phyloP scores from a whole-genome alignment of 2,797 vertebrate genomes.

The Peromyscus eremicus region DNA sequence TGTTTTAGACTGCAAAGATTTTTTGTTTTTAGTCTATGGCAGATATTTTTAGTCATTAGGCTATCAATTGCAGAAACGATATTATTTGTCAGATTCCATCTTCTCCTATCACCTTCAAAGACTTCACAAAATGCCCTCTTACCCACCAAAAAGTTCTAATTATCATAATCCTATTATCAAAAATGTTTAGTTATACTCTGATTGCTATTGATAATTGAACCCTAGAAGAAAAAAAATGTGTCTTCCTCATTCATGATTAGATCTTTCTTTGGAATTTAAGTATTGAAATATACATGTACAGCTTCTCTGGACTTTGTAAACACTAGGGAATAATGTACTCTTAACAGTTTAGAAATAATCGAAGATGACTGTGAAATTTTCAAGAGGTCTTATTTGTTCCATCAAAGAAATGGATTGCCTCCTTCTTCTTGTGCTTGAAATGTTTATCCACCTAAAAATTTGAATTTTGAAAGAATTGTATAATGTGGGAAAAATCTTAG shows the following conservation, averaged over 20 bases:
- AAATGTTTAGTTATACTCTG: constrained; percentile 11
- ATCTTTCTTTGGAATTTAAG: constrained; percentile 44
- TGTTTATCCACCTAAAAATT: background rate
- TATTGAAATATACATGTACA: background rate
- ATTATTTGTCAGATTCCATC: background rate
- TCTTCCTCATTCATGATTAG: constrained; percentile 5
- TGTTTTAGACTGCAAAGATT: background rate
- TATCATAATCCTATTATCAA: constrained; percentile 20
- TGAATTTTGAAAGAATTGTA: constrained; percentile 38
- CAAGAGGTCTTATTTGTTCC: background rate
- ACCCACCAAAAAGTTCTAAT: constrained; percentile 21
- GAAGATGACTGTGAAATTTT: background rate
- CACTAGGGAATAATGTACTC: background rate
- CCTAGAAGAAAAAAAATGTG: background rate
- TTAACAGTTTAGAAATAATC: constrained; percentile 5
- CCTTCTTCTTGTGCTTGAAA: background rate
- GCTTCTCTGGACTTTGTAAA: constrained; percentile 48
- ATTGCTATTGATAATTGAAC: background rate
- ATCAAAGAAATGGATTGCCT: background rate
- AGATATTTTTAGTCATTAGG: constrained; percentile 1
- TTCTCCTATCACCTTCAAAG: constrained; percentile 35
- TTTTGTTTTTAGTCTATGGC: constrained; percentile 27
- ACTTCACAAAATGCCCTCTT: constrained; percentile 2
- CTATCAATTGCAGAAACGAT: constrained; percentile 13
- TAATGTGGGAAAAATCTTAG: background rate